phyloP scores from a whole-genome alignment of 64 coral and sea anemone genomes.

The Montipora cactus region DNA sequence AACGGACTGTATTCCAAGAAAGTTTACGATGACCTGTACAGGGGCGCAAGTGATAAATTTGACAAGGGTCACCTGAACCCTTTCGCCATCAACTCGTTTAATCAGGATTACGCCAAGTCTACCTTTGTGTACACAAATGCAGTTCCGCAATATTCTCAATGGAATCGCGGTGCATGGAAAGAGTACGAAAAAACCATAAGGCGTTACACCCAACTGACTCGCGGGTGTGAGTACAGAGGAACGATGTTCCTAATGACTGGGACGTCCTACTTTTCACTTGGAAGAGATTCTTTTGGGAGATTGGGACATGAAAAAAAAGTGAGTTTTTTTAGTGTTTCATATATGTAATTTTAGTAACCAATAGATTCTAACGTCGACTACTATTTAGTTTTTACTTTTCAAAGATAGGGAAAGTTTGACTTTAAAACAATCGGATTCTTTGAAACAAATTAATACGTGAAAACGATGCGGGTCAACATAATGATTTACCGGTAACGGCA shows the following conservation, averaged over 20 bases:
- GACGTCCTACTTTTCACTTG: not conserved
- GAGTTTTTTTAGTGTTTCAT: too few species aligned
- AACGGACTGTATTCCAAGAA: too few species aligned
- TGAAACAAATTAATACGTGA: too few species aligned
- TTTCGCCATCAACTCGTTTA: not conserved
- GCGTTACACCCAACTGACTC: not conserved
- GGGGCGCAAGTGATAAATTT: not conserved
- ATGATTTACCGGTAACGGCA: too few species aligned
- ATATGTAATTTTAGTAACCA: too few species aligned
- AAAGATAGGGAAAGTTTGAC: too few species aligned
- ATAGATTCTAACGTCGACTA: too few species aligned
- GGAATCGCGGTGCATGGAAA: not conserved
- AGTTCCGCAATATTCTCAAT: not conserved
- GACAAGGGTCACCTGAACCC: constrained; percentile 1
- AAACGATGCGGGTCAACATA: too few species aligned
- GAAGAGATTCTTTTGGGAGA: not conserved
- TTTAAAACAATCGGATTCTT: too few species aligned
- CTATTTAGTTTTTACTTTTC: too few species aligned
- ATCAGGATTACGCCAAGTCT: not conserved
- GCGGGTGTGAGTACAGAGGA: not conserved
- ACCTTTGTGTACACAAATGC: not conserved
- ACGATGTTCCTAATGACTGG: not conserved
- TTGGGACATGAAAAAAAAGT: not conserved
- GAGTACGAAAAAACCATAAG: not conserved
- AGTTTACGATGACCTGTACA: too few species aligned